These are phyloP conservation scores for Chionomys nivalis DNA, from an alignment of 2,113 vertebrate genomes.

Conservation along the genomic window DNA sequence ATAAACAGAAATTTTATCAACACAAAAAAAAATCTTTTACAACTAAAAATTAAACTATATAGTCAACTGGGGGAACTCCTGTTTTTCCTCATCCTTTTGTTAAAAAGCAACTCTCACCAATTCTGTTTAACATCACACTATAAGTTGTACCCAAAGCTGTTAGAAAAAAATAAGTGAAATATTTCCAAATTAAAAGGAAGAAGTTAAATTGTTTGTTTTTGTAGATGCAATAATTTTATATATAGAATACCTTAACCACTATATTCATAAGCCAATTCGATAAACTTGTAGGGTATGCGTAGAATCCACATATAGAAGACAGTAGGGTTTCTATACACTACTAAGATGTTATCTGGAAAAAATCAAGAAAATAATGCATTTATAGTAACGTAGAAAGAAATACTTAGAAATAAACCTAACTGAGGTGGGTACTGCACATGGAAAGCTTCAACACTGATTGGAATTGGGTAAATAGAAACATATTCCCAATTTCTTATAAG, in stretches of 20 bases:
- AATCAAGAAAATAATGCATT: not conserved
- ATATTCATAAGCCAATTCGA: not conserved
- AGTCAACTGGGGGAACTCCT: not conserved
- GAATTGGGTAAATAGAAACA: not conserved
- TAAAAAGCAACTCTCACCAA: not conserved
- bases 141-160: not conserved
- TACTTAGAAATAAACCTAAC: not conserved
- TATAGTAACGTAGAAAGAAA: not conserved
- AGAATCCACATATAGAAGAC: not conserved
- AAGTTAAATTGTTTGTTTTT: not conserved
- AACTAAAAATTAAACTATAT: not conserved
- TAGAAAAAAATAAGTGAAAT: not conserved
- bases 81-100: not conserved
- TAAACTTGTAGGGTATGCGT: not conserved
- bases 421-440: not conserved
- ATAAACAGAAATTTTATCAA: not conserved
- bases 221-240: not conserved
- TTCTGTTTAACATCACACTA: not conserved
- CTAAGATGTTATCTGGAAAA: not conserved
- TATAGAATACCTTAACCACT: not conserved
- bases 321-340: not conserved
- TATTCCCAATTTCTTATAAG: not conserved
- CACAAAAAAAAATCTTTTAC: not conserved
- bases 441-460: not conserved
- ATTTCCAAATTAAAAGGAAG: not conserved